Percentiles rank a stretch among this genome's conserved stretches.
Evolutionary conservation across 2,113 vertebrate genomes (phyloP).

Genomic region (Recurvirostra avosetta): DNA sequence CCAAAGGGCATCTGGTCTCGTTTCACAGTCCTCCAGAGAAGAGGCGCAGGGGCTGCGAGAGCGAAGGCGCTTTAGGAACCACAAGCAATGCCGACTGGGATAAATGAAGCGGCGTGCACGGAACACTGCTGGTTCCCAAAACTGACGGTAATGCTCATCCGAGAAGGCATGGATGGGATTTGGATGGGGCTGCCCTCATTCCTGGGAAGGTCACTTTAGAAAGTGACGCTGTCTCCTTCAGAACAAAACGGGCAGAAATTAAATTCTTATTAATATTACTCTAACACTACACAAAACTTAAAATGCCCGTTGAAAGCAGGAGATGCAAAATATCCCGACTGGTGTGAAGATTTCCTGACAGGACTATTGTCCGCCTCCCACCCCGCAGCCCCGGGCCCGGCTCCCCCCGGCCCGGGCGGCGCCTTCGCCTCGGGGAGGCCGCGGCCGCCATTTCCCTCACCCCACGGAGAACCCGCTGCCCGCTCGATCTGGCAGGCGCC

Average conservation of each 20-base stretch:
- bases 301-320: neutral
- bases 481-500: too few relatives aligned
- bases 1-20: neutral
- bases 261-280: fast-evolving
- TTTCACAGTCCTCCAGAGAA: neutral
- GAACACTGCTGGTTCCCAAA: neutral
- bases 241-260: neutral
- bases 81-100: fast-evolving
- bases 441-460: too few relatives aligned
- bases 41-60: neutral
- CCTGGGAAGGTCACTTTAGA: neutral
- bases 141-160: fast-evolving
- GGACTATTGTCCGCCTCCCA: neutral
- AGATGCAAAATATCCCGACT: fast-evolving
- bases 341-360: neutral
- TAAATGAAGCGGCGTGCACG: fast-evolving
- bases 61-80: neutral
- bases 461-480: too few relatives aligned
- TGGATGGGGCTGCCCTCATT: neutral
- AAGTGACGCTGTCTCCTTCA: neutral
- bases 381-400: too few relatives aligned
- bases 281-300: neutral
- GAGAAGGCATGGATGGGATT: neutral
- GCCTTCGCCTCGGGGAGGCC: neutral
- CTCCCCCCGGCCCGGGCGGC: too few relatives aligned